Evolutionary conservation across 2,113 vertebrate species (phyloP).

Genomic region (Leucopternis melanops): DNA sequence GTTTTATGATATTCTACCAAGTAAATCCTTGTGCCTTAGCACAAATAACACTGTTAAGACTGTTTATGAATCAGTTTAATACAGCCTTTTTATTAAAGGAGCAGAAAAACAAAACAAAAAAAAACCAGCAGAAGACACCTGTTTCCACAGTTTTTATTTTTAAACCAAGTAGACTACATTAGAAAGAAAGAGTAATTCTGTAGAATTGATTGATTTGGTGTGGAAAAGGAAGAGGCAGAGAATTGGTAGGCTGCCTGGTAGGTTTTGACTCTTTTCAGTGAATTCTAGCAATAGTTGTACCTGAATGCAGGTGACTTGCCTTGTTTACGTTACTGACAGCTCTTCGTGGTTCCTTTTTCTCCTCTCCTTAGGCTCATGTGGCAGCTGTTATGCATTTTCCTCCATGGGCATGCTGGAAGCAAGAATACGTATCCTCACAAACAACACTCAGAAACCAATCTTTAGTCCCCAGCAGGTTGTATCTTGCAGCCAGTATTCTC

Average conservation of each 20-base stretch:
- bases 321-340: neutral
- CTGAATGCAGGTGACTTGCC: neutral
- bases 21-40: neutral
- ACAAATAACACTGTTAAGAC: neutral
- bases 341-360: neutral
- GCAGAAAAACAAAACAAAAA: neutral
- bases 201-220: neutral
- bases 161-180: neutral
- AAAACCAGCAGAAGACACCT: neutral
- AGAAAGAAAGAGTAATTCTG: neutral
- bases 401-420: slow-evolving; percentile 93
- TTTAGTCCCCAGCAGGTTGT: slow-evolving; percentile 92
- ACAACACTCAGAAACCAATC: slow-evolving; percentile 81
- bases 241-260: neutral
- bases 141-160: neutral
- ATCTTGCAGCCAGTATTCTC: slow-evolving; percentile 92
- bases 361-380: slow-evolving; percentile 75
- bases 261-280: neutral
- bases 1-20: neutral
- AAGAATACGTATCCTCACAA: slow-evolving; percentile 86
- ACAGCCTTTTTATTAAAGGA: neutral
- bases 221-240: neutral
- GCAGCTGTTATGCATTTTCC: slow-evolving; percentile 93
- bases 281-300: neutral
- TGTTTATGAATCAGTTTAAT: neutral